phyloP scores from a whole-genome alignment of 2,888 invertebrate species.

The Rhamnusium bicolor region DNA sequence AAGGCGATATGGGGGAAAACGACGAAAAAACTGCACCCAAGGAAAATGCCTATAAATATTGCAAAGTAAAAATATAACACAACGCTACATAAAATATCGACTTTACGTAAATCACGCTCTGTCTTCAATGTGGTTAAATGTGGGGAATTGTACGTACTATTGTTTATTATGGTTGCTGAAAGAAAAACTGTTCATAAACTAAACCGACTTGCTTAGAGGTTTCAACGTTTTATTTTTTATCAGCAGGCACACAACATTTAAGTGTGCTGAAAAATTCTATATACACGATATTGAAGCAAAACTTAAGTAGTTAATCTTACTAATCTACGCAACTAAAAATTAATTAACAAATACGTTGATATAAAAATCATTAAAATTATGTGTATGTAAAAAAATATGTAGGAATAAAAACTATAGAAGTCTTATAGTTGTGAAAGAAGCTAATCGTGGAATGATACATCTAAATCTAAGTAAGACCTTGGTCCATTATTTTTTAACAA shows the following conservation, averaged over 20 bases:
- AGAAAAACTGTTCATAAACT: conserved; percentile 61
- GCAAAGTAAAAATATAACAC: conserved; percentile 61
- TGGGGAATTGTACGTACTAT: conserved; percentile 70
- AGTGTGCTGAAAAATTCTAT: conserved; percentile 68
- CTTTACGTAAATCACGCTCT: conserved; percentile 40
- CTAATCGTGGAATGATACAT: conserved; percentile 69
- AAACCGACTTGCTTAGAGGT: conserved; percentile 64
- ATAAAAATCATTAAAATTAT: conserved; percentile 68
- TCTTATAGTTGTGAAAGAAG: conserved; percentile 69
- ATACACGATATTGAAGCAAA: conserved; percentile 66
- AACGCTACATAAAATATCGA: conserved; percentile 53
- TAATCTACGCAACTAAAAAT: conserved; percentile 67
- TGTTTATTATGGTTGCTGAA: conserved; percentile 68
- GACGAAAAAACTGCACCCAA: conserved; percentile 52
- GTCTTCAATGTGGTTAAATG: conserved; percentile 70
- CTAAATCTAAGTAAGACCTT: conserved; percentile 65
- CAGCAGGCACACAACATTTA: conserved; percentile 68
- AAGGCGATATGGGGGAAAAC: conserved; percentile 41
- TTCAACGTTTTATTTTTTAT: conserved; percentile 60
- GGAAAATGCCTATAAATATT: conserved; percentile 56
- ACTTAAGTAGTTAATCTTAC: conserved; percentile 68
- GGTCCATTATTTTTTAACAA: conserved; percentile 64
- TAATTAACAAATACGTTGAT: conserved; percentile 72
- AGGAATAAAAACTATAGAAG: conserved; percentile 70
- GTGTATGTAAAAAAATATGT: conserved; percentile 70